phyloP scores from a whole-genome alignment of 2,797 vertebrate genomes.

The Chelon auratus region DNA sequence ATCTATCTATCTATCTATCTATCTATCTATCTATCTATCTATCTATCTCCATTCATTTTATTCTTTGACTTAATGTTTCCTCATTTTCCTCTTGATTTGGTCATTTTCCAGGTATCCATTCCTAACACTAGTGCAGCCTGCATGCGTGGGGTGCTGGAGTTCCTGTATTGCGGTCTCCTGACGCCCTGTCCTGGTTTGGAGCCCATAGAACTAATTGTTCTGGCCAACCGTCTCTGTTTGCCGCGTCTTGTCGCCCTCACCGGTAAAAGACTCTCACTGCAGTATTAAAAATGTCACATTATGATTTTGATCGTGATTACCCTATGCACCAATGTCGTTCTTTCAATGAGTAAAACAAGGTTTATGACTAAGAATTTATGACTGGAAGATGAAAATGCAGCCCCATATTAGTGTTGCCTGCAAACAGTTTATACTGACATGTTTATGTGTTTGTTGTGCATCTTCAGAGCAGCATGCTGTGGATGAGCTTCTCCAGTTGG shows the following conservation, averaged over 20 bases:
- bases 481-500: conserved; percentile 87
- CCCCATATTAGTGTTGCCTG: background rate
- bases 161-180: conserved; percentile 90
- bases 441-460: conserved; percentile 21
- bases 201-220: conserved; percentile 88
- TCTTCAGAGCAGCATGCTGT: conserved; percentile 89
- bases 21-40: conserved; percentile 43
- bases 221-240: conserved; percentile 91
- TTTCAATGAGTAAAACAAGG: background rate
- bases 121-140: conserved; percentile 88
- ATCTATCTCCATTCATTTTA: conserved; percentile 36
- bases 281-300: background rate
- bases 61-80: background rate
- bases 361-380: conserved; percentile 1
- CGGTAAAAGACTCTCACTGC: conserved; percentile 73
- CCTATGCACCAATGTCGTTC: background rate
- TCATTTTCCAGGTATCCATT: conserved; percentile 85
- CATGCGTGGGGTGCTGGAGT: conserved; percentile 90
- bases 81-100: conserved; percentile 12
- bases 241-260: conserved; percentile 91
- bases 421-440: conserved; percentile 24
- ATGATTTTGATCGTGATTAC: background rate
- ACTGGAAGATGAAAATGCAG: background rate
- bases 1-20: conserved; percentile 41
- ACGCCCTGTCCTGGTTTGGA: conserved; percentile 86